A percentile compares a stretch with the other conserved stretches of the same genome.
phyloP scores from a whole-genome alignment of 2,797 vertebrate species.

The Kryptolebias ocellatus region DNA sequence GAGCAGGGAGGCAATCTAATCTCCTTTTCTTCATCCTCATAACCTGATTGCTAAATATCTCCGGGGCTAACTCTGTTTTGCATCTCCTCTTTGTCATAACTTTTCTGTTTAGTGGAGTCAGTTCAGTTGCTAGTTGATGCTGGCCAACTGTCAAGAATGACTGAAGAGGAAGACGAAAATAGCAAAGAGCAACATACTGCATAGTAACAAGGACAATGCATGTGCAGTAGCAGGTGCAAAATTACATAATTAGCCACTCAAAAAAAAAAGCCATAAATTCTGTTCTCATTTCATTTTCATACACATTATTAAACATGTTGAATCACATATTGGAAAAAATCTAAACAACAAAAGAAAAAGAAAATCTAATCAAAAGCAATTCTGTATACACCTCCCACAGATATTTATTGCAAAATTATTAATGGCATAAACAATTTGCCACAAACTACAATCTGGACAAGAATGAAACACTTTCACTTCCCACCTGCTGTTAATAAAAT shows the following conservation, averaged over 20 bases:
- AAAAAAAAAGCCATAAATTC: conserved; percentile 61
- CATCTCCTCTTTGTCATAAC: conserved; percentile 28
- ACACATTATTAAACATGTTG: conserved; percentile 49
- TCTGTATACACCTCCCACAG: conserved; percentile 33
- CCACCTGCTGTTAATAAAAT: conserved; percentile 26
- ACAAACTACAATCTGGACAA: conserved; percentile 26
- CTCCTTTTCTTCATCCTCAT: conserved; percentile 34
- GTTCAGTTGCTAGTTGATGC: conserved; percentile 46
- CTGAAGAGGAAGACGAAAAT: conserved; percentile 71
- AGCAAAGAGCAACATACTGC: conserved; percentile 55
- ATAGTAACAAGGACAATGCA: conserved; percentile 60
- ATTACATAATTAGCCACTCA: conserved; percentile 71
- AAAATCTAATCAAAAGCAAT: conserved; percentile 33
- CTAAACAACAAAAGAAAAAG: conserved; percentile 28
- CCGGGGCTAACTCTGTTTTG: conserved; percentile 38
- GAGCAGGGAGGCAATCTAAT: conserved; percentile 52
- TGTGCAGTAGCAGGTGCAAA: conserved; percentile 46
- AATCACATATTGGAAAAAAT: conserved; percentile 45
- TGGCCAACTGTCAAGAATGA: conserved; percentile 70
- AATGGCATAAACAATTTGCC: conserved; percentile 23
- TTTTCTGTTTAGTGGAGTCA: conserved; percentile 29
- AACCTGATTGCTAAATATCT: conserved; percentile 51
- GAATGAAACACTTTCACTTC: conserved; percentile 25
- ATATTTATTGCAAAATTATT: conserved; percentile 28
- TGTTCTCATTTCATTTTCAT: conserved; percentile 54